A percentile compares a stretch with the other conserved stretches of the same genome.
phyloP scores from a whole-genome alignment of 2,888 invertebrate species.

The Catocala sponsa region DNA sequence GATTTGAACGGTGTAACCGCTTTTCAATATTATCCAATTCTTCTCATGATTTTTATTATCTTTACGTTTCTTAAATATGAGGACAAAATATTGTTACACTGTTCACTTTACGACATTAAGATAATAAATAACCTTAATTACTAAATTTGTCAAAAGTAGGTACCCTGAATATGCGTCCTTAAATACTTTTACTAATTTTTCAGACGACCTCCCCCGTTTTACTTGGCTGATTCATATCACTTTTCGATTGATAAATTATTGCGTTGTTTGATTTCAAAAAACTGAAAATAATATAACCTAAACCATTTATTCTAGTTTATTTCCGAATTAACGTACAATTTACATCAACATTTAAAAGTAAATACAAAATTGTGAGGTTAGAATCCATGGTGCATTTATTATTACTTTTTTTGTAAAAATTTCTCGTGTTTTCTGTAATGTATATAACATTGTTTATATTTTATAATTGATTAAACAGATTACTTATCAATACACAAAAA shows the following conservation, averaged over 20 bases:
- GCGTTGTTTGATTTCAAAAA: background rate
- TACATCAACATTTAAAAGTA: background rate
- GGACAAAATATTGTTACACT: background rate
- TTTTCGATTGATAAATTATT: constrained; percentile 26
- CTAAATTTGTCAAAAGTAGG: background rate
- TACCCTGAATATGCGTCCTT: background rate
- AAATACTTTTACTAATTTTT: constrained; percentile 4
- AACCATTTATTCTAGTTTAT: too few relatives aligned
- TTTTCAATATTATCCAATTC: constrained; percentile 16
- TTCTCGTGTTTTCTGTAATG: background rate
- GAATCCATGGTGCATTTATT: background rate
- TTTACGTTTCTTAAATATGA: too few relatives aligned
- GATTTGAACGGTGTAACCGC: constrained; percentile 46
- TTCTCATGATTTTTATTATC: background rate
- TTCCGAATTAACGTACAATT: too few relatives aligned
- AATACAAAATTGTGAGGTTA: constrained; percentile 12
- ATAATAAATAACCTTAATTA: background rate
- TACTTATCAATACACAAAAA: too few relatives aligned
- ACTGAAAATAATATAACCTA: too few relatives aligned
- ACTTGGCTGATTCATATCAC: constrained; percentile 29
- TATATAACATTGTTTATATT: background rate
- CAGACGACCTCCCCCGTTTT: constrained; percentile 9
- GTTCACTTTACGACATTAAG: background rate
- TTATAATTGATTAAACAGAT: too few relatives aligned
- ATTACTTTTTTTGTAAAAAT: background rate